phyloP scores from a whole-genome alignment of 2,888 invertebrate genomes.

The Ophion obscuratus region DNA sequence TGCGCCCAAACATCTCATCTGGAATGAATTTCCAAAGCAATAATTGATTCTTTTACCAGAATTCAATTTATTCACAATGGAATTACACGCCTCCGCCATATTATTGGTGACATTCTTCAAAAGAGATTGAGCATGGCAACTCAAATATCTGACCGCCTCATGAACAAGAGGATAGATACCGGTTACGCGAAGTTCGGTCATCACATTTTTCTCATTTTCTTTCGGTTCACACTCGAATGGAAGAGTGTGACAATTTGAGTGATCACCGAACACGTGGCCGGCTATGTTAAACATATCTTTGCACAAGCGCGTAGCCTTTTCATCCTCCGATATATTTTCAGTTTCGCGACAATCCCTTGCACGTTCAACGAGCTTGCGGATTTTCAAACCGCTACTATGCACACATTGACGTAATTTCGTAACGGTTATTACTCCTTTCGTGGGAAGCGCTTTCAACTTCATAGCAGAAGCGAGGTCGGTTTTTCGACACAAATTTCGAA shows the following conservation, averaged over 20 bases:
- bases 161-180: no score
- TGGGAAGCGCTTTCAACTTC: background rate
- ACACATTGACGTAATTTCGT: conserved; percentile 34
- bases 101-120: no score
- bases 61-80: no score
- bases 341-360: conserved; percentile 11
- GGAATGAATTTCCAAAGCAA: no score
- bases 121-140: no score
- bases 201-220: no score
- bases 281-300: conserved; percentile 65
- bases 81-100: no score
- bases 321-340: conserved; percentile 1
- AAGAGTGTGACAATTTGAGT: conserved; percentile 16
- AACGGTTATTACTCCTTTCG: background rate
- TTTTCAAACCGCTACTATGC: conserved; percentile 29
- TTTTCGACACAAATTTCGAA: conserved; percentile 62
- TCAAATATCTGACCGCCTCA: no score
- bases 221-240: no score
- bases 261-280: conserved; percentile 68
- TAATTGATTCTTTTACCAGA: no score
- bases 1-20: no score
- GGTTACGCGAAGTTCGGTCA: no score
- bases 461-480: conserved; percentile 9
- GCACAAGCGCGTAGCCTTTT: conserved; percentile 15
- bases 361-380: conserved; percentile 37